Conservation (phyloP, 2,113 vertebrate species). For the Thymallus thymallus region DNA sequence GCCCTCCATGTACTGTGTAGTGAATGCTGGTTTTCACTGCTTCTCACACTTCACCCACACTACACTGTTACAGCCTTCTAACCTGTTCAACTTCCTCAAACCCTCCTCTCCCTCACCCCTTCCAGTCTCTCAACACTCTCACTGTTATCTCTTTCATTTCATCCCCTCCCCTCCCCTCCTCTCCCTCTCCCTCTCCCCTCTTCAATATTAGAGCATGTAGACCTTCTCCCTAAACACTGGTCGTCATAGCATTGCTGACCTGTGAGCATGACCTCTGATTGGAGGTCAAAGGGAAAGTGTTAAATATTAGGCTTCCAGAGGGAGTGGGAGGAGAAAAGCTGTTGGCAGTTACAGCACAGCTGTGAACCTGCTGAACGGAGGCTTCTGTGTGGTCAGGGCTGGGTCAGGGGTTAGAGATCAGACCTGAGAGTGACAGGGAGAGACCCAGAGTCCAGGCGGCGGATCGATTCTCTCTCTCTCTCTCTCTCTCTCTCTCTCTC, state of each 20-base stretch:
- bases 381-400: conserved; percentile 61
- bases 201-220: conserved; percentile 3
- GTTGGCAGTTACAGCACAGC: conserved; percentile 29
- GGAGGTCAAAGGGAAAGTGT: conserved; percentile 27
- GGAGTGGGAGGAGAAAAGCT: background rate
- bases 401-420: conserved; percentile 48
- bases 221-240: conserved; percentile 3
- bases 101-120: background rate
- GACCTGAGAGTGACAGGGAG: conserved; percentile 25
- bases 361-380: conserved; percentile 53
- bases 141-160: background rate
- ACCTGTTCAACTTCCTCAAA: conserved; percentile 22
- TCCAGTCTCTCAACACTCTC: background rate
- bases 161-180: background rate
- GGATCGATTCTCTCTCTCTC: conserved; percentile 9
- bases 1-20: conserved; percentile 7
- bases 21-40: conserved; percentile 27
- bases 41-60: conserved; percentile 16
- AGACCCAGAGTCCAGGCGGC: conserved; percentile 12
- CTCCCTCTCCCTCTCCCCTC: background rate
- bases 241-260: background rate
- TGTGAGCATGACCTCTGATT: conserved; percentile 23
- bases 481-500: too few relatives aligned
- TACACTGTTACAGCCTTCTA: conserved; percentile 14
- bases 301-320: conserved; percentile 12